Conservation (phyloP, 2,888 invertebrate genomes). For the Vandiemenella viatica region DNA sequence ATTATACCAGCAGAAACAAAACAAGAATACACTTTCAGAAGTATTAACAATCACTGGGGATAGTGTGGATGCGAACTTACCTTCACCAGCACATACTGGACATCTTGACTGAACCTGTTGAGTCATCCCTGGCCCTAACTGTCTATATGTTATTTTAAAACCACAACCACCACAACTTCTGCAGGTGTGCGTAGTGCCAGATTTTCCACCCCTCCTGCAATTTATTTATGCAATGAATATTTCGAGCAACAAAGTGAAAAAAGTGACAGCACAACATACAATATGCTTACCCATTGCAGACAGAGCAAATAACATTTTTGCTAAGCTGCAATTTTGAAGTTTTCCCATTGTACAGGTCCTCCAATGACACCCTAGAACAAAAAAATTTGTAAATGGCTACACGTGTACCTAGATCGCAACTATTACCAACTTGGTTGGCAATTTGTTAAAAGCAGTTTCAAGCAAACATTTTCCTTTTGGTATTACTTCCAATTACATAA, state of each 20-base stretch:
- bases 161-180: constrained; percentile 64
- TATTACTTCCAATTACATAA: no score
- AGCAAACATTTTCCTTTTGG: no score
- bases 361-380: constrained; percentile 55
- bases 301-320: constrained; percentile 64
- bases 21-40: no score
- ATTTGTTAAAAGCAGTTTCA: no score
- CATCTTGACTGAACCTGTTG: constrained; percentile 24
- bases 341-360: constrained; percentile 84
- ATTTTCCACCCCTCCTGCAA: constrained; percentile 45
- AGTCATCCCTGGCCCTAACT: constrained; percentile 38
- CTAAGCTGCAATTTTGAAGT: constrained; percentile 65
- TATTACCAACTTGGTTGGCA: no score
- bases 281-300: constrained; percentile 51
- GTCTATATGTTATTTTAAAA: constrained; percentile 54
- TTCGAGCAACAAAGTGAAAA: background rate
- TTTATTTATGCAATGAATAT: no score
- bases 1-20: no score
- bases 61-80: no score
- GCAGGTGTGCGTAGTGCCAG: constrained; percentile 51
- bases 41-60: no score
- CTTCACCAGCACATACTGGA: constrained; percentile 32
- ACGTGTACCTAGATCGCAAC: no score
- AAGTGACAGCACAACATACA: background rate
- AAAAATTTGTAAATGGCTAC: no score